Evolutionary conservation across 2,797 vertebrate species (phyloP).

Genomic region (Danio aesculapii): DNA sequence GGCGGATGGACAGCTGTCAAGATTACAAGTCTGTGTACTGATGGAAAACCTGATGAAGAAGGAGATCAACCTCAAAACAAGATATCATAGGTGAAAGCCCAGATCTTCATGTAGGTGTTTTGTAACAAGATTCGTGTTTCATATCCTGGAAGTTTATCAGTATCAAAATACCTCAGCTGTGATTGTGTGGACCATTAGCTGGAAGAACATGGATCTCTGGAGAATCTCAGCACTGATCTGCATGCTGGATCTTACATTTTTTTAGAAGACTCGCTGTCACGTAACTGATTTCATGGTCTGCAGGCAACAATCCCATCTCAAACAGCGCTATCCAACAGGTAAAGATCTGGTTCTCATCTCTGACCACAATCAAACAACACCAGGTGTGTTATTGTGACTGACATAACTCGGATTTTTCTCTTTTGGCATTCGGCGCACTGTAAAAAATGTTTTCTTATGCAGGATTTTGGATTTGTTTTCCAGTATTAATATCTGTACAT

Average conservation of each 20-base stretch:
- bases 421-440: conserved; percentile 51
- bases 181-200: conserved; percentile 36
- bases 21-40: conserved; percentile 75
- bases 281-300: conserved; percentile 76
- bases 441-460: too few relatives aligned
- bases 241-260: conserved; percentile 45
- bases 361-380: conserved; percentile 60
- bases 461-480: too few relatives aligned
- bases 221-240: conserved; percentile 43
- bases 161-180: conserved; percentile 44
- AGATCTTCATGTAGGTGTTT: conserved; percentile 30
- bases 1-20: conserved; percentile 70
- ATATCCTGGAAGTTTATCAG: conserved; percentile 52
- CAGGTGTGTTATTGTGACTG: conserved; percentile 64
- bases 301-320: conserved; percentile 76
- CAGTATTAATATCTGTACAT: too few relatives aligned
- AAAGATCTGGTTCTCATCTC: conserved; percentile 69
- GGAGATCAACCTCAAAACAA: conserved; percentile 74
- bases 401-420: conserved; percentile 70
- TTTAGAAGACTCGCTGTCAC: conserved; percentile 74
- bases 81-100: conserved; percentile 62
- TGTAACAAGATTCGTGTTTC: conserved; percentile 35
- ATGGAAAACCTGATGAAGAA: conserved; percentile 62
- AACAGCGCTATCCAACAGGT: conserved; percentile 68
- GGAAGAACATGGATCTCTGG: conserved; percentile 29